Base-by-base conservation (phyloP, 1,140 invertebrate species). In the Tetraneura akinire region DNA sequence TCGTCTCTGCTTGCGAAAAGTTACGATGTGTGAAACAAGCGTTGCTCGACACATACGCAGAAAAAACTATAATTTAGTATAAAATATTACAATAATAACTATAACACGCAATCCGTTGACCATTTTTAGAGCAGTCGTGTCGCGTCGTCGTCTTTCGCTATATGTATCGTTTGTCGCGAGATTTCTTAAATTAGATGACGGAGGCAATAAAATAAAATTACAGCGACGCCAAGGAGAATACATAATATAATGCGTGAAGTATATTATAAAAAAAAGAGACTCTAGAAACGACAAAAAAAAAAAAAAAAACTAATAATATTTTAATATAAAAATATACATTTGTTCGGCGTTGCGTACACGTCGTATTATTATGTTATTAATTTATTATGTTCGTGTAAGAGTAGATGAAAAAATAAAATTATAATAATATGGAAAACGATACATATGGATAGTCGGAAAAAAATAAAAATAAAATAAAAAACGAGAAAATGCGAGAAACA, bases 131-230 rank as follows among this genome's bases (percentile, higher is more conserved):
- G 18, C n/a, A n/a, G 11, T 21, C n/a, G 51, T 16, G 29, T 16
- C 29, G 71, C 21, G 29, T 37, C 13, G 18, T 21, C 21, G 21
- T 76, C 51, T n/a, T n/a, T n/a, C n/a, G n/a, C n/a, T n/a, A 37
- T 37, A 29, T 57, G 68, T 76, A 55, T 76, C 71, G 57, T 57
- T 57, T 57, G 51, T 11, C 37, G 32, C 37, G 49, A 76, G 53
- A 76, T 76, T 76, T 76, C 71, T 76, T 76, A 76, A 76, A 76
- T 76, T 76, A 76, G 71, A 57, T 29, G 51, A 18, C 71, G 18
- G 18, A 73, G 70, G 71, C 71, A 76, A 76, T 76, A 76, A 76
- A 76, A 76, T 57, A 42, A 55, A 74, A 76, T 53, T 47, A 73
- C 23, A 16, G 51, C 29, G 49, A n/a, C 51, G 71, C 14, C 51